Conservation (phyloP, 2,888 invertebrate species). For the Mellilla xanthometata region DNA sequence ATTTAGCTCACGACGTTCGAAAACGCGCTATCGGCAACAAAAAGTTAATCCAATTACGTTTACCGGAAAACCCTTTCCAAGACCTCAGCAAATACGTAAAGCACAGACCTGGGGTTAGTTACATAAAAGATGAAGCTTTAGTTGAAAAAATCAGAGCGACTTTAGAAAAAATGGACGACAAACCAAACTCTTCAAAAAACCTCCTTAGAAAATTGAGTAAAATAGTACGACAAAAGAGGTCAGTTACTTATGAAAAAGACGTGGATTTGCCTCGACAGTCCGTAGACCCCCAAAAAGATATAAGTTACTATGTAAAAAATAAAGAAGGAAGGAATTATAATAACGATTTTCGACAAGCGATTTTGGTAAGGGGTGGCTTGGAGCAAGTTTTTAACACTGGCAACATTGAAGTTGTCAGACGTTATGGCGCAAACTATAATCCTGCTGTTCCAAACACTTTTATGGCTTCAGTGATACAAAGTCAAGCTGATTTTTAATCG, state of each 20-base stretch:
- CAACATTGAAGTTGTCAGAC: constrained; percentile 48
- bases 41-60: constrained; percentile 25
- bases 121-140: constrained; percentile 32
- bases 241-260: constrained; percentile 33
- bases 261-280: constrained; percentile 43
- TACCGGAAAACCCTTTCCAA: constrained; percentile 41
- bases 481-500: constrained; percentile 34
- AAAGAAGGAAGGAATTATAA: constrained; percentile 44
- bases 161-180: constrained; percentile 30
- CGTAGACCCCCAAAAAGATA: constrained; percentile 47
- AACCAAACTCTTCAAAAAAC: constrained; percentile 8
- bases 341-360: constrained; percentile 42
- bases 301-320: constrained; percentile 59
- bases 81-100: constrained; percentile 36
- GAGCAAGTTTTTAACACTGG: constrained; percentile 48
- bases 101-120: constrained; percentile 34
- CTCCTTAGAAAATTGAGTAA: constrained; percentile 3
- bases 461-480: constrained; percentile 27
- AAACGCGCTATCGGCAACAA: constrained; percentile 39
- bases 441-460: constrained; percentile 43
- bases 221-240: constrained; percentile 29
- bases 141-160: constrained; percentile 36
- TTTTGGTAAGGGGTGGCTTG: constrained; percentile 42
- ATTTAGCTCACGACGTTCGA: constrained; percentile 30
- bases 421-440: constrained; percentile 60